A percentile compares a stretch with the other conserved stretches of the same genome.
phyloP scores from a whole-genome alignment of 2,888 invertebrate species.

The Harmothoe impar region DNA sequence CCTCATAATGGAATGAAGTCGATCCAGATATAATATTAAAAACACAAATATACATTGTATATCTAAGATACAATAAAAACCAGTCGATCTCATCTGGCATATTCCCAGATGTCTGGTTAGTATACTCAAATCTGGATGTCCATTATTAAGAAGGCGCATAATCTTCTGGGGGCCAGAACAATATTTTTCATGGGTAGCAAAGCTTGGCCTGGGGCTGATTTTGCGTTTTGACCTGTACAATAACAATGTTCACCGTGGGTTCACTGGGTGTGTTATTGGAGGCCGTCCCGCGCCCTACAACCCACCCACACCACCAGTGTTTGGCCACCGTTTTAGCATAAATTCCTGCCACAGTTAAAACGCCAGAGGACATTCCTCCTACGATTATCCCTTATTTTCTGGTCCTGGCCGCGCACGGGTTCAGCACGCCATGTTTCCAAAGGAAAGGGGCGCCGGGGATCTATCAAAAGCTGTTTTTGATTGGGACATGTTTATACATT shows the following conservation, averaged over 20 bases:
- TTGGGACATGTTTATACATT: neutral
- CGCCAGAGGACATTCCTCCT: conserved; percentile 24
- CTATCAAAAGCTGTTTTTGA: conserved; percentile 30
- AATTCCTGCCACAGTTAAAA: conserved; percentile 33
- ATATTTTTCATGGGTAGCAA: too few relatives aligned
- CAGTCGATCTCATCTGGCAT: too few relatives aligned
- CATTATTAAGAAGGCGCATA: too few relatives aligned
- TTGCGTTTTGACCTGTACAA: conserved; percentile 15
- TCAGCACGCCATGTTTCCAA: neutral
- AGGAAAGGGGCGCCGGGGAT: neutral
- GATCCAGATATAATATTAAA: too few relatives aligned
- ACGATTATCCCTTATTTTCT: conserved; percentile 42
- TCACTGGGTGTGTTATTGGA: conserved; percentile 1
- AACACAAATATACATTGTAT: too few relatives aligned
- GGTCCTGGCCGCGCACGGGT: neutral
- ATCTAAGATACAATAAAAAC: too few relatives aligned
- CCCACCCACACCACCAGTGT: conserved; percentile 11
- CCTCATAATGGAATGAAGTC: too few relatives aligned
- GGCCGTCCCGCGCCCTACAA: neutral
- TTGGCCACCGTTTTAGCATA: conserved; percentile 41
- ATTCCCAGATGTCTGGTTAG: too few relatives aligned
- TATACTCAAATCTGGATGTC: too few relatives aligned
- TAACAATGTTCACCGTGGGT: conserved; percentile 28
- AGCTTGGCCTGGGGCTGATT: neutral
- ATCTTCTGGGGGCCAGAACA: too few relatives aligned